Evolutionary conservation across 2,113 vertebrate species (phyloP).

Genomic region (Leucopsar rothschildi): DNA sequence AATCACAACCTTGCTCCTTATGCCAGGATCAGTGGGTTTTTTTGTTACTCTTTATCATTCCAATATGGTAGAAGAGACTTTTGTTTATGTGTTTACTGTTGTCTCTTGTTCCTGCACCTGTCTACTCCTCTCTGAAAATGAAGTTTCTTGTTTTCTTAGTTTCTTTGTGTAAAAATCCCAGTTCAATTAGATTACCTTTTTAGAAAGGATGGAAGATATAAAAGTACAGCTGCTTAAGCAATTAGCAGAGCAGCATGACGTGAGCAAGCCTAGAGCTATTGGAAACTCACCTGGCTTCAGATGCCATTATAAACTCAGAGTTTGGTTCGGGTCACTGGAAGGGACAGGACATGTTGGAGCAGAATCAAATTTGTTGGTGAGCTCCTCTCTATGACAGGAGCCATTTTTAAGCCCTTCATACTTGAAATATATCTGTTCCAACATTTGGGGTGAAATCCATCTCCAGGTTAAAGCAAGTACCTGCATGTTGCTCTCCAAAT

Average conservation of each 20-base stretch:
- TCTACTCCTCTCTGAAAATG: background rate
- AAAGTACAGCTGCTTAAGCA: conserved; percentile 40
- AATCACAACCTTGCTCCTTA: background rate
- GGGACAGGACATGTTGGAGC: background rate
- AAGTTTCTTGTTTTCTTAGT: background rate
- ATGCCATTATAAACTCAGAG: background rate
- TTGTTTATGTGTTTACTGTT: background rate
- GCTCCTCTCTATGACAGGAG: background rate
- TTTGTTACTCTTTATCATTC: background rate
- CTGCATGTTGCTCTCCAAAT: rapidly evolving
- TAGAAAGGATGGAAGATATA: background rate
- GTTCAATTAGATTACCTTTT: background rate
- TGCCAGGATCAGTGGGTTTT: background rate
- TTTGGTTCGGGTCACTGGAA: background rate
- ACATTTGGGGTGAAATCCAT: background rate
- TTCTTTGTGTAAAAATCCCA: background rate
- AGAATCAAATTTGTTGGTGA: background rate
- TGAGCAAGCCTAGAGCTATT: conserved; percentile 30
- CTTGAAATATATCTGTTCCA: background rate
- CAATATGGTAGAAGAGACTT: background rate
- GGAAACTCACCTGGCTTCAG: conserved; percentile 25
- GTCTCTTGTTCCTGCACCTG: conserved; percentile 9
- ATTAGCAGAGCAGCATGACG: conserved; percentile 23
- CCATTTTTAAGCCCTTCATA: background rate
- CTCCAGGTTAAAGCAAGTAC: background rate